These are phyloP conservation scores for Geopemphigus sp. DNA, from an alignment of 1,140 invertebrate genomes.

Conservation along the genomic window DNA sequence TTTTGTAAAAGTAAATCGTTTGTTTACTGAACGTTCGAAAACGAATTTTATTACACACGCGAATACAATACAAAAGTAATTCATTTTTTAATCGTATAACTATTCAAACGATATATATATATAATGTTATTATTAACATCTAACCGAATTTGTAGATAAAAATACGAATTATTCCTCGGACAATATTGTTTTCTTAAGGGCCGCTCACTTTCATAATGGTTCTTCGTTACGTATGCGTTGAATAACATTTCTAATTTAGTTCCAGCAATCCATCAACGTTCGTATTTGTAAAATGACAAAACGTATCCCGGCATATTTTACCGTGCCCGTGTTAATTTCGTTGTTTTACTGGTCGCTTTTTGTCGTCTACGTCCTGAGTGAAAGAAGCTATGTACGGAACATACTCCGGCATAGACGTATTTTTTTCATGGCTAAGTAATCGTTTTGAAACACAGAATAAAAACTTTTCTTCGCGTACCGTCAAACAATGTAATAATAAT, in stretches of 20 bases:
- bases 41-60: no score
- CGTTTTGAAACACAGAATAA: slow-evolving; percentile 8
- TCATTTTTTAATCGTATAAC: no score
- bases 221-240: no score
- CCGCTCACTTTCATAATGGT: background rate
- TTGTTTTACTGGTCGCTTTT: no score
- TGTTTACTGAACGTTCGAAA: no score
- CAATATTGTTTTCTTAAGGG: background rate
- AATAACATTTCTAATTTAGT: background rate
- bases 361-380: background rate
- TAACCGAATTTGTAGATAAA: no score
- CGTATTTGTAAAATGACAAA: background rate
- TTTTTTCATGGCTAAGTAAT: background rate
- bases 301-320: background rate
- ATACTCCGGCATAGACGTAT: background rate
- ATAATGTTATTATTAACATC: no score
- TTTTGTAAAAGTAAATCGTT: no score
- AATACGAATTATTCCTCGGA: background rate
- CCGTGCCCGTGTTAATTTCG: background rate
- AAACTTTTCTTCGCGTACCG: background rate
- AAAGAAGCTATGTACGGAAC: no score
- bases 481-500: background rate
- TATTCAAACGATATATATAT: no score
- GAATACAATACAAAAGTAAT: no score
- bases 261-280: background rate